phyloP scores from a whole-genome alignment of 1,140 invertebrate species.

The Pachypeltis micranthus region DNA sequence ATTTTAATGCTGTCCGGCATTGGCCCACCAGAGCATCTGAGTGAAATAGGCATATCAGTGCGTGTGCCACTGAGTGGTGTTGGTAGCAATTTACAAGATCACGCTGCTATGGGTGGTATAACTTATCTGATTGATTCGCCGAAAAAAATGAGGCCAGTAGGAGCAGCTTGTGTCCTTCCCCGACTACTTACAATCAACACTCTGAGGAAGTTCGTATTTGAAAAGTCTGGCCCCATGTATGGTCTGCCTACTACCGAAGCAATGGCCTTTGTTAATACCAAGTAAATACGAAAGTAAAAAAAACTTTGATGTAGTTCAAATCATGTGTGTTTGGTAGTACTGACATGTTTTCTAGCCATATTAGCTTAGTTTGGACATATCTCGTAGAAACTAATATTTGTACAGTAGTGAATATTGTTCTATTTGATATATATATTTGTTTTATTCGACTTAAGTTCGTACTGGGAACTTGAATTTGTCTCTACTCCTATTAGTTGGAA shows the following conservation, averaged over 20 bases:
- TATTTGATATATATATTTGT: too few relatives aligned
- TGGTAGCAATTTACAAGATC: constrained; percentile 68
- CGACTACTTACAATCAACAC: constrained; percentile 40
- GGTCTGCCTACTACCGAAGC: constrained; percentile 55
- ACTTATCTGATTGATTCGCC: constrained; percentile 43
- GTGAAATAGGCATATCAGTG: constrained; percentile 41
- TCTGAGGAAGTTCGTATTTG: constrained; percentile 42
- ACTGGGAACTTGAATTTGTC: too few relatives aligned
- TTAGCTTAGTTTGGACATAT: too few relatives aligned
- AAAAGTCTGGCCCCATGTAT: constrained; percentile 48
- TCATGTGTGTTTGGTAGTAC: too few relatives aligned
- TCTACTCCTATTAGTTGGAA: too few relatives aligned
- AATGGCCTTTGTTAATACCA: constrained; percentile 63
- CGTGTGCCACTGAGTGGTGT: constrained; percentile 54
- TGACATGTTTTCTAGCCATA: too few relatives aligned
- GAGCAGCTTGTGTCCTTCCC: constrained; percentile 47
- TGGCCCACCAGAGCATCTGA: constrained; percentile 50
- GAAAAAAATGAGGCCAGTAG: constrained; percentile 35
- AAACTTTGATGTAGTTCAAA: too few relatives aligned
- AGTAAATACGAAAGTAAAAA: constrained; percentile 33
- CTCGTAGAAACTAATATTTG: too few relatives aligned
- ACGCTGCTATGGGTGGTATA: constrained; percentile 51
- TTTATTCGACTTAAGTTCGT: too few relatives aligned
- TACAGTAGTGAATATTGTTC: too few relatives aligned
- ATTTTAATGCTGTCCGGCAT: constrained; percentile 68